A percentile compares a stretch with the other conserved stretches of the same genome.
These are phyloP conservation scores for Morone saxatilis DNA, from an alignment of 2,113 vertebrate genomes.

Conservation along the genomic window DNA sequence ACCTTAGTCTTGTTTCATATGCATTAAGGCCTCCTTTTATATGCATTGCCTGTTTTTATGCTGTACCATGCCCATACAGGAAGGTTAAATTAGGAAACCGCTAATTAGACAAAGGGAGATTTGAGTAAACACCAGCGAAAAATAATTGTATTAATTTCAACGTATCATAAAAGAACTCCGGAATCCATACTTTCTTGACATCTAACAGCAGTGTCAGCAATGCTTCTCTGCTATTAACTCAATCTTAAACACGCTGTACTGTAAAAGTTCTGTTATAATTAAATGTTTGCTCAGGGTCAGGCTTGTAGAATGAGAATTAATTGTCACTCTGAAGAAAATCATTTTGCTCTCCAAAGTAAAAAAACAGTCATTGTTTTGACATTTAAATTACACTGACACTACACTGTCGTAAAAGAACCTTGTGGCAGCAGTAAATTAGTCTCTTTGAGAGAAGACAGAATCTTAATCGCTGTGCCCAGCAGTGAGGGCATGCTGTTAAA, in stretches of 20 bases:
- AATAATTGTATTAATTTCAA: slow-evolving; percentile 14
- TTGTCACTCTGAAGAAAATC: slow-evolving; percentile 42
- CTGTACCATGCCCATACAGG: too few species aligned
- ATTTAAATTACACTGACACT: slow-evolving; percentile 58
- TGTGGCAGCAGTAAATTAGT: slow-evolving; percentile 53
- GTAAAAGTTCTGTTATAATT: slow-evolving; percentile 24
- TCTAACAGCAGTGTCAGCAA: background rate
- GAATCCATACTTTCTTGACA: background rate
- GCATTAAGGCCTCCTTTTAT: background rate
- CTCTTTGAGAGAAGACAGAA: slow-evolving; percentile 49
- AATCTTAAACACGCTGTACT: background rate
- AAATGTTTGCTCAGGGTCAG: slow-evolving; percentile 4
- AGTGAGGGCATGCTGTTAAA: slow-evolving; percentile 48
- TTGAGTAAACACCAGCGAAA: background rate
- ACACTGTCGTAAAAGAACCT: slow-evolving; percentile 38
- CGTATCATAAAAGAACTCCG: slow-evolving; percentile 8
- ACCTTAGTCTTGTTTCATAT: too few species aligned
- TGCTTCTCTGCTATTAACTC: background rate
- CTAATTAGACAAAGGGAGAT: background rate
- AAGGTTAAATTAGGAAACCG: too few species aligned
- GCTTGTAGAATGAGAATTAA: slow-evolving; percentile 26
- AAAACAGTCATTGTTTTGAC: slow-evolving; percentile 51
- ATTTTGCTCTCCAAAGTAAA: slow-evolving; percentile 47
- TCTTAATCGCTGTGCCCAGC: slow-evolving; percentile 32
- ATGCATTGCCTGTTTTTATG: background rate